A percentile compares a stretch with the other conserved stretches of the same genome.
phyloP scores from a whole-genome alignment of 37 sponge, comb jelly and placozoan species.

The Aplysina aerophoba region DNA sequence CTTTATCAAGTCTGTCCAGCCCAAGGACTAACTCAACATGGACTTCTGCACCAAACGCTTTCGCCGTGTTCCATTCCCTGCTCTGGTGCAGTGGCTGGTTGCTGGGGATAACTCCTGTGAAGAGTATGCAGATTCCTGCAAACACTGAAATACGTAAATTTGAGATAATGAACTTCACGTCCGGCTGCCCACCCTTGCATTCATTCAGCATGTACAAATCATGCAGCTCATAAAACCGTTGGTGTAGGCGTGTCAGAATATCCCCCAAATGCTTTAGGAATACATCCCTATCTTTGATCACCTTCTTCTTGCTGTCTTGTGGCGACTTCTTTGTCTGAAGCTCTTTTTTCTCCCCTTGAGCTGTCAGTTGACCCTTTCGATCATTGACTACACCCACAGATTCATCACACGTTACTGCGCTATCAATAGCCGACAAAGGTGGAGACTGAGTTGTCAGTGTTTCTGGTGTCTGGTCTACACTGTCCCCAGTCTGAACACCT shows the following conservation, averaged over 20 bases:
- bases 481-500: too few relatives aligned
- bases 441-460: too few relatives aligned
- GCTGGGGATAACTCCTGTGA: slow-evolving; percentile 97
- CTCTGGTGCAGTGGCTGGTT: slow-evolving; percentile 73
- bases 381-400: not conserved
- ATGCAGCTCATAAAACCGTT: slow-evolving; percentile 74
- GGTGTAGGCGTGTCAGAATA: slow-evolving; percentile 74
- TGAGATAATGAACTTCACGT: slow-evolving; percentile 89
- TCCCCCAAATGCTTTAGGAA: slow-evolving; percentile 69
- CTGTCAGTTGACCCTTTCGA: not conserved
- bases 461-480: too few relatives aligned
- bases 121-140: slow-evolving; percentile 69
- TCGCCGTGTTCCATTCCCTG: slow-evolving; percentile 89
- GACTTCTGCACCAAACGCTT: slow-evolving; percentile 86
- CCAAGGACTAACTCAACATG: slow-evolving; percentile 58
- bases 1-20: slow-evolving; percentile 40
- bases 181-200: slow-evolving; percentile 53
- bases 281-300: slow-evolving; percentile 78
- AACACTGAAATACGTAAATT: slow-evolving; percentile 76
- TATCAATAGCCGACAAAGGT: not conserved
- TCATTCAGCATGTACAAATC: slow-evolving; percentile 7
- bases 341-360: not conserved
- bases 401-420: not conserved
- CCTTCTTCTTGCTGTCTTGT: not conserved
- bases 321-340: too few relatives aligned